A percentile compares a stretch with the other conserved stretches of the same genome.
Conservation (phyloP, 2,113 vertebrate species). For the Lamprotornis superbus region DNA sequence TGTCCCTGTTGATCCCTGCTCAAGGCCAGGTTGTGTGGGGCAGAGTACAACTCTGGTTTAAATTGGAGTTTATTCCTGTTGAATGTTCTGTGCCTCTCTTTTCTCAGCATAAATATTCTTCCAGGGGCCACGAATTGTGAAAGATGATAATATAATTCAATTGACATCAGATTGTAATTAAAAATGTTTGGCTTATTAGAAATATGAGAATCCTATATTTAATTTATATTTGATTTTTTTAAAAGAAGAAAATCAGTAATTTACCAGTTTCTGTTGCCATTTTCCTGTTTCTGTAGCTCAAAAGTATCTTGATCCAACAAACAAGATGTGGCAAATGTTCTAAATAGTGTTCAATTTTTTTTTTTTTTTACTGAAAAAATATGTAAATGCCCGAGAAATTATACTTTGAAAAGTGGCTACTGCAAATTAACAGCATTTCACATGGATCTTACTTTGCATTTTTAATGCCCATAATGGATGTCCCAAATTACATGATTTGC, state of each 20-base stretch:
- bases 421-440: slow-evolving; percentile 64
- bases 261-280: slow-evolving; percentile 8
- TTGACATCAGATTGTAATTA: not conserved
- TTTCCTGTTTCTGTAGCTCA: not conserved
- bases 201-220: not conserved
- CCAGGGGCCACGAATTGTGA: not conserved
- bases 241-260: not conserved
- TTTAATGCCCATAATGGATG: slow-evolving; percentile 67
- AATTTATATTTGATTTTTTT: not conserved
- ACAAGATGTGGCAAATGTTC: slow-evolving; percentile 39
- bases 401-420: slow-evolving; percentile 64
- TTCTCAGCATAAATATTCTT: not conserved
- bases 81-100: not conserved
- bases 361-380: slow-evolving; percentile 44
- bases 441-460: slow-evolving; percentile 68
- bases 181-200: slow-evolving; percentile 3
- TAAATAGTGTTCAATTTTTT: slow-evolving; percentile 36
- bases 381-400: slow-evolving; percentile 66
- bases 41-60: not conserved
- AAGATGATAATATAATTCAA: not conserved
- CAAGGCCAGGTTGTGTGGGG: not conserved
- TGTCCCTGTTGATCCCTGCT: not conserved
- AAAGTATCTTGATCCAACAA: slow-evolving; percentile 17
- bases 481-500: slow-evolving; percentile 71
- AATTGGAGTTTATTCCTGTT: not conserved